phyloP scores from a whole-genome alignment of 2,797 vertebrate genomes.

The Molossus molossus region DNA sequence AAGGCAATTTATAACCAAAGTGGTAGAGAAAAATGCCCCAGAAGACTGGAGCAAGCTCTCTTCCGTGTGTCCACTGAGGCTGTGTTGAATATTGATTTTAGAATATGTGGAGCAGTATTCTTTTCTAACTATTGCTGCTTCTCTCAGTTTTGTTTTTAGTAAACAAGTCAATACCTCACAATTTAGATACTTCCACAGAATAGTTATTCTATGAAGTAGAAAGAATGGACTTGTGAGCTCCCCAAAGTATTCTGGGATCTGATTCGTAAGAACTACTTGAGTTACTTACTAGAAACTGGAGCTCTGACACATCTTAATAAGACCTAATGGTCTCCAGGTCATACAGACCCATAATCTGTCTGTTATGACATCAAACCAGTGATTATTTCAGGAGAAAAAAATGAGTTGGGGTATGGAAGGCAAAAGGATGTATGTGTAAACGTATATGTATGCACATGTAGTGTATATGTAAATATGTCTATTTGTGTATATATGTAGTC shows the following conservation, averaged over 20 bases:
- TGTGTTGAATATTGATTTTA: conserved; percentile 68
- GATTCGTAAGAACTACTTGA: conserved; percentile 51
- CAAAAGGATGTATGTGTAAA: not conserved
- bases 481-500: not conserved
- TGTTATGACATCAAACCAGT: not conserved
- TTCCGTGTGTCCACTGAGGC: not conserved
- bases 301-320: conserved; percentile 10
- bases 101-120: not conserved
- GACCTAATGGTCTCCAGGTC: not conserved
- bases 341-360: not conserved
- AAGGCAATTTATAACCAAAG: not conserved
- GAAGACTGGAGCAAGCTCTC: not conserved
- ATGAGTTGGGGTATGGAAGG: not conserved
- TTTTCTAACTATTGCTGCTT: conserved; percentile 51
- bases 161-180: conserved; percentile 78
- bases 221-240: conserved; percentile 45
- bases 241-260: not conserved
- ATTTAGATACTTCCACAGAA: conserved; percentile 60
- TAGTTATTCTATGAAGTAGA: conserved; percentile 43
- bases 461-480: not conserved
- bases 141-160: conserved; percentile 65
- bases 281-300: conserved; percentile 30
- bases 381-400: conserved; percentile 1
- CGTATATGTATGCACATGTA: rapidly evolving
- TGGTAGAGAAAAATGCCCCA: not conserved